These are phyloP conservation scores for Neodiprion virginianus DNA, from an alignment of 1,140 invertebrate genomes.

Conservation along the genomic window DNA sequence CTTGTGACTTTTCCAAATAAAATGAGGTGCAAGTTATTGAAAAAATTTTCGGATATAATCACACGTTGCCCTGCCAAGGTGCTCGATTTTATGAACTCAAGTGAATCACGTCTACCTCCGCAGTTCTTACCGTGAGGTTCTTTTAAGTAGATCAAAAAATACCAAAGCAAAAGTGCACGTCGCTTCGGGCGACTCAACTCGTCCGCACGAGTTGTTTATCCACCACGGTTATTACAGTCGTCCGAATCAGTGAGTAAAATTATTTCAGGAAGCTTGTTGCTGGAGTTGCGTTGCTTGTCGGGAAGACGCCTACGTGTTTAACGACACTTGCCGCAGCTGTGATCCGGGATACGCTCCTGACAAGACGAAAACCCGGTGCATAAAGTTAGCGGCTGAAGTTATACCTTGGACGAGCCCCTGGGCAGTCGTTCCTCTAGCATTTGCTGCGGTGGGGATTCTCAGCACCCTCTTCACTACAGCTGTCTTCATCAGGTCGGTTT, in stretches of 20 bases:
- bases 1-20: too few relatives aligned
- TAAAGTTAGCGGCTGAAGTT: constrained; percentile 60
- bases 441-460: constrained; percentile 67
- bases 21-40: too few relatives aligned
- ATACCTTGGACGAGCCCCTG: constrained; percentile 66
- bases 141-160: too few relatives aligned
- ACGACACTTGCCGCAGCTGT: constrained; percentile 68
- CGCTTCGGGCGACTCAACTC: not conserved
- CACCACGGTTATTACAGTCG: not conserved
- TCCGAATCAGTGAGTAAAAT: constrained; percentile 17
- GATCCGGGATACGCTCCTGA: constrained; percentile 66
- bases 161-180: not conserved
- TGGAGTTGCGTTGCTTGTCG: constrained; percentile 72
- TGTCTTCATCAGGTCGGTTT: constrained; percentile 68
- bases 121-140: too few relatives aligned
- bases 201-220: not conserved
- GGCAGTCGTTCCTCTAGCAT: constrained; percentile 68
- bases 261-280: constrained; percentile 66
- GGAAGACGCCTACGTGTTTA: constrained; percentile 66
- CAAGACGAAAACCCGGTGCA: constrained; percentile 59
- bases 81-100: too few relatives aligned
- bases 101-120: too few relatives aligned
- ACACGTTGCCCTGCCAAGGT: too few relatives aligned
- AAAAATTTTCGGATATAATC: too few relatives aligned
- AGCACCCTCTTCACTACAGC: constrained; percentile 68